Evolutionary conservation across 2,888 invertebrate species (phyloP), one percentile per base, ranked within the genome.

Genomic region (Drosophila eohydei): DNA sequence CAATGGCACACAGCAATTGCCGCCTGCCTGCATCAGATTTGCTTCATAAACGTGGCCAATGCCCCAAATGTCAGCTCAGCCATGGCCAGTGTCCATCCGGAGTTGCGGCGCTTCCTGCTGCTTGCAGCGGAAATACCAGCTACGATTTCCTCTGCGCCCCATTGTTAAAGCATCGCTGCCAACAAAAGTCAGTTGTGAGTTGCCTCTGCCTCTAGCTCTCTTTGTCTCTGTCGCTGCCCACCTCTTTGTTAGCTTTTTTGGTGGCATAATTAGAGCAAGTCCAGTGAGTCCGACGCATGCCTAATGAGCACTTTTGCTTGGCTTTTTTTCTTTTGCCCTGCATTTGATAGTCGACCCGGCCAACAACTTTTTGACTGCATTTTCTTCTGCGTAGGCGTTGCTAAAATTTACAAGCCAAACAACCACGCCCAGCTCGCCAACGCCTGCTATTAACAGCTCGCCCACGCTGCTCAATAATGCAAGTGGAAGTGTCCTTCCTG

Each of bases 261-360:
- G 84, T 61, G 54, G 65, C 73, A 81, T 84, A 84, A 84, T 88
- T 84, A 86, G 84, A 86, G 69, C 72, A 58, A 66, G 57, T 70
- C 66, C 78, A 73, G 56, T 64, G 55, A 43, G 56, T 21, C 54
- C 69, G 64, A 63, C 81, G 84, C 89, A 87, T 73, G 81, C 68
- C 81, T 84, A 85, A 85, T 89, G 81, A 89, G 81, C 79, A 50
- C 64, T 66, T 71, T 71, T 67, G 74, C 51, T 60, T 71, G 70
- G 74, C 76, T 81, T 80, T 86, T n/a, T 26, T 14, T 44, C 28
- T 8, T 46, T 65, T 59, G 60, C 69, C 61, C 83, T 78, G 79
- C 84, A 74, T 77, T 79, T 83, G 72, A 87, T 81, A 50, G 48
- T 32, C 32, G 48, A 50, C 48, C 30, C 48, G 74, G 70, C 71